Conservation (phyloP, 2,888 invertebrate species). For the Junonia oenone region DNA sequence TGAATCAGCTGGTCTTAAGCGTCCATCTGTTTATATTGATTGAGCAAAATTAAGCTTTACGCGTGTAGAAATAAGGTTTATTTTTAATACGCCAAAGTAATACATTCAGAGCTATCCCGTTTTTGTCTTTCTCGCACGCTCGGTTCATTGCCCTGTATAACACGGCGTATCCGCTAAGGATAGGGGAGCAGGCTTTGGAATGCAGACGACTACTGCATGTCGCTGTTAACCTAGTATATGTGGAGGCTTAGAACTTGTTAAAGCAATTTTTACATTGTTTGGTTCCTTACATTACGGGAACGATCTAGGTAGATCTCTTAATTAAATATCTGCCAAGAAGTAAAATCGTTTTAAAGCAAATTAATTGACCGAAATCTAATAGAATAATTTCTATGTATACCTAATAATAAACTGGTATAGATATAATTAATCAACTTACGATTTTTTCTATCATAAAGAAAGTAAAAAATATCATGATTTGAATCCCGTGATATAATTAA, state of each 20-base stretch:
- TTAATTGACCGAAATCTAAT: too few species aligned
- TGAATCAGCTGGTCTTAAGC: conserved; percentile 46
- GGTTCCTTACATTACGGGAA: too few species aligned
- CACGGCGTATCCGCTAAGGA: conserved; percentile 50
- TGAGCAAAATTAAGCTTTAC: conserved; percentile 19
- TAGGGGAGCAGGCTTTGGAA: conserved; percentile 47
- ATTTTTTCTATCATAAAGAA: too few species aligned
- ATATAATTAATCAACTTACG: too few species aligned
- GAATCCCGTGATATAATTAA: too few species aligned
- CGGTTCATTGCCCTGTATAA: conserved; percentile 53
- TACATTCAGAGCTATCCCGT: conserved; percentile 45
- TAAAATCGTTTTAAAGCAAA: too few species aligned
- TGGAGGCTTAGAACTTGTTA: conserved; percentile 54
- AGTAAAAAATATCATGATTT: too few species aligned
- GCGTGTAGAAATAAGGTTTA: conserved; percentile 15
- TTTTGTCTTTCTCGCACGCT: conserved; percentile 55
- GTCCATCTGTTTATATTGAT: conserved; percentile 37
- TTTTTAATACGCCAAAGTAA: conserved; percentile 13
- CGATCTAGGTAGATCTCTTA: too few species aligned
- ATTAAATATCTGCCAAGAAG: too few species aligned
- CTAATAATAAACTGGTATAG: too few species aligned
- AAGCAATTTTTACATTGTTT: conserved; percentile 14
- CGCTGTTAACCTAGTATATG: conserved; percentile 59
- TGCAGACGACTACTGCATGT: conserved; percentile 44
- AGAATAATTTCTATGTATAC: too few species aligned